Evolutionary conservation across 1,140 invertebrate genomes (phyloP).

Genomic region (Ostrea edulis): DNA sequence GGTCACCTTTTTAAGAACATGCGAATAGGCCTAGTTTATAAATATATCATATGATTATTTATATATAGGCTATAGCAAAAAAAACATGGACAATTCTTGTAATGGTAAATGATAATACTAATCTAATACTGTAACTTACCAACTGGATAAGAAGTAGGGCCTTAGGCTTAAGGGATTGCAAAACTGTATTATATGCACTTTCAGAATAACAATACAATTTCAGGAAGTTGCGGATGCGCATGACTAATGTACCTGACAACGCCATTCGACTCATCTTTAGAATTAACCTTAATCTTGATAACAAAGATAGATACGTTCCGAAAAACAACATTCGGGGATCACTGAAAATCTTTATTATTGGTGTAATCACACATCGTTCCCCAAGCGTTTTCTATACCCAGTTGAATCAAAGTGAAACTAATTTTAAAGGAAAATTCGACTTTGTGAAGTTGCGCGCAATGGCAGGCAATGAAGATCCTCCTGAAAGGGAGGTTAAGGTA

Average conservation of each 20-base stretch:
- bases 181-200: background rate
- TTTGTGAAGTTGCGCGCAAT: background rate
- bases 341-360: background rate
- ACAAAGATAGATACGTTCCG: background rate
- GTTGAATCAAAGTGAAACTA: background rate
- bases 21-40: no score
- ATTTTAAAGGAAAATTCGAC: no score
- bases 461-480: constrained; percentile 38
- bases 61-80: no score
- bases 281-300: background rate
- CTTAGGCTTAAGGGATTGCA: background rate
- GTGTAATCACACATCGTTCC: background rate
- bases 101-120: background rate
- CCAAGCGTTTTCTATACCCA: background rate
- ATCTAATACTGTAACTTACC: constrained; percentile 9
- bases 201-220: constrained; percentile 19
- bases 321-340: background rate
- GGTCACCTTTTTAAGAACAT: no score
- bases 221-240: constrained; percentile 49
- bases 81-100: no score
- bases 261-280: background rate
- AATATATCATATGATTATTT: no score
- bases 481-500: constrained; percentile 63
- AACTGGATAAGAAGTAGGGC: background rate
- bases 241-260: constrained; percentile 54